phyloP scores from a whole-genome alignment of 2,888 invertebrate genomes.

The Pandemis heparana region DNA sequence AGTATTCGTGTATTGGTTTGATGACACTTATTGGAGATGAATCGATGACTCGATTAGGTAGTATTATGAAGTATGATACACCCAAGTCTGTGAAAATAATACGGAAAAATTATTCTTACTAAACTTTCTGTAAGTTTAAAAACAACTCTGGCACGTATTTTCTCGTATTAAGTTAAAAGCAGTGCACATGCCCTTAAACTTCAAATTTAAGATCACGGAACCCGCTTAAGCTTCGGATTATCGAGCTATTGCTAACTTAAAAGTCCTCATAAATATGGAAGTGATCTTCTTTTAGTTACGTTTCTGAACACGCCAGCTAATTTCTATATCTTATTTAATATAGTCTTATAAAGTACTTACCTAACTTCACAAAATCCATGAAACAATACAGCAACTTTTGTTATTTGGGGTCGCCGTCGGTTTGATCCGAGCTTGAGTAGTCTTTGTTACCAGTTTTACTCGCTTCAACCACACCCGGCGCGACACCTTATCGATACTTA shows the following conservation, averaged over 20 bases:
- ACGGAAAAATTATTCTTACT: not conserved
- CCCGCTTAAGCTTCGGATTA: not conserved
- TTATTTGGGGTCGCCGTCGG: slow-evolving; percentile 37
- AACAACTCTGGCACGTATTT: not conserved
- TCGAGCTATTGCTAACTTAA: not conserved
- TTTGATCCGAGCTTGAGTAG: slow-evolving; percentile 38
- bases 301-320: not conserved
- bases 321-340: slow-evolving; percentile 23
- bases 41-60: no score
- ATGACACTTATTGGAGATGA: no score
- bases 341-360: slow-evolving; percentile 29
- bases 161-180: not conserved
- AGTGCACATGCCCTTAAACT: not conserved
- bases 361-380: slow-evolving; percentile 34
- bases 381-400: slow-evolving; percentile 42
- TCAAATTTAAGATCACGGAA: not conserved
- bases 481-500: slow-evolving; percentile 20
- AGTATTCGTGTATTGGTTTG: not conserved
- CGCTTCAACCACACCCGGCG: slow-evolving; percentile 30
- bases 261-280: not conserved
- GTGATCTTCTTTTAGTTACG: not conserved
- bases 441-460: slow-evolving; percentile 39
- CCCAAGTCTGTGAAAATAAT: not conserved
- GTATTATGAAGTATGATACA: not conserved
- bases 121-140: not conserved